Evolutionary conservation across 2,888 invertebrate species (phyloP).

Genomic region (Himalopsyche kuldschensis): DNA sequence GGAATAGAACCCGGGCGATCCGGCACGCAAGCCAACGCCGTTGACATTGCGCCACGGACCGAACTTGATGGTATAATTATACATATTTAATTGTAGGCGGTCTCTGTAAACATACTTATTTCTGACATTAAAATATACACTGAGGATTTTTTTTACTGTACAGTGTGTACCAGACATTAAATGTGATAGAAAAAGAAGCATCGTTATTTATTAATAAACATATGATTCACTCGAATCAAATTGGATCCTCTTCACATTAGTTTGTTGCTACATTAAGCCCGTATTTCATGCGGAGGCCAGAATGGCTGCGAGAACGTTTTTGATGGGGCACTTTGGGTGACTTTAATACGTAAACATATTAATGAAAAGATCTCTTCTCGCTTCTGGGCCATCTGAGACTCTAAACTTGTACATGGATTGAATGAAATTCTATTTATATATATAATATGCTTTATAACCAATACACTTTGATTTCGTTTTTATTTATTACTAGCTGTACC

Average conservation of each 20-base stretch:
- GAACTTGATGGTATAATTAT: too few species aligned
- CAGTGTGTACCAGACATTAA: not conserved
- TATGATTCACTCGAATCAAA: not conserved
- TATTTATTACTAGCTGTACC: too few species aligned
- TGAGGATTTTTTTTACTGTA: not conserved
- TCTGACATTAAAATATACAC: not conserved
- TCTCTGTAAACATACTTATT: too few species aligned
- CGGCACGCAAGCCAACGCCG: too few species aligned
- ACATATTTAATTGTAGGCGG: too few species aligned
- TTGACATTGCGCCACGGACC: too few species aligned
- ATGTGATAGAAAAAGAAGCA: not conserved
- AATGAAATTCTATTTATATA: not conserved
- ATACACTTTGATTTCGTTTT: too few species aligned
- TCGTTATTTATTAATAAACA: not conserved
- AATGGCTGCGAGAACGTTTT: slow-evolving; percentile 1
- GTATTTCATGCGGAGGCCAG: slow-evolving; percentile 9
- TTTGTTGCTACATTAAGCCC: not conserved
- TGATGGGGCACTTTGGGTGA: slow-evolving; percentile 25
- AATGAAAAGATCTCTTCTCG: slow-evolving; percentile 10
- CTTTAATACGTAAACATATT: slow-evolving; percentile 32
- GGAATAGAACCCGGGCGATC: too few species aligned
- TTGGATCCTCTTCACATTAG: not conserved
- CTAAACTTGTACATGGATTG: not conserved
- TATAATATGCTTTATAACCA: too few species aligned
- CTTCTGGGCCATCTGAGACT: not conserved